phyloP scores from a whole-genome alignment of 2,888 invertebrate genomes.

The Sphaerophoria taeniata region DNA sequence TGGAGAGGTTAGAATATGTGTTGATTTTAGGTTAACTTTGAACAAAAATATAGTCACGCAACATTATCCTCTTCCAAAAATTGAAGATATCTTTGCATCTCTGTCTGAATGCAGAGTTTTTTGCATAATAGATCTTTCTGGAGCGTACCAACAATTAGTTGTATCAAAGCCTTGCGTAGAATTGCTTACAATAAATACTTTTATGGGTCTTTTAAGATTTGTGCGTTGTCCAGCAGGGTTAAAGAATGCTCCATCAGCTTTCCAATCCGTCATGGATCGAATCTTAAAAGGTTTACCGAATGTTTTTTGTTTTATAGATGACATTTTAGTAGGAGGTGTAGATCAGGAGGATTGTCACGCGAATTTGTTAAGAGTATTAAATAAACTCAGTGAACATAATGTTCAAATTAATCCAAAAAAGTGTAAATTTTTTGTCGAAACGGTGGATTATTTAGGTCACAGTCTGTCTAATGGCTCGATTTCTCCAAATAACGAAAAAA shows the following conservation, averaged over 20 bases:
- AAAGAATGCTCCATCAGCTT: neutral
- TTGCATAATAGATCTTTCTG: neutral
- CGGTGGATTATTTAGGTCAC: conserved; percentile 49
- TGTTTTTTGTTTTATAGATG: conserved; percentile 14
- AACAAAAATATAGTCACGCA: conserved; percentile 11
- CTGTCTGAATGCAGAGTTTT: conserved; percentile 4
- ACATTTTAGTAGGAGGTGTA: conserved; percentile 24
- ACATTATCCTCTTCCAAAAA: conserved; percentile 11
- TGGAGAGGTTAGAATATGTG: conserved; percentile 17
- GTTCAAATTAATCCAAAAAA: conserved; percentile 23
- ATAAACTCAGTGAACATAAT: conserved; percentile 18
- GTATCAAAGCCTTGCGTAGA: neutral
- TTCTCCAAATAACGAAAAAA: conserved; percentile 4
- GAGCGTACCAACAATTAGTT: neutral
- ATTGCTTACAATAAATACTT: conserved; percentile 12
- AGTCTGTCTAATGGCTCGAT: conserved; percentile 21
- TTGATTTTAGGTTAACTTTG: conserved; percentile 8
- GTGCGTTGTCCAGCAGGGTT: neutral
- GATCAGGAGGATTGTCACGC: conserved; percentile 15
- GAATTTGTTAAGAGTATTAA: conserved; percentile 35
- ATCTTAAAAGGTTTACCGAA: conserved; percentile 5
- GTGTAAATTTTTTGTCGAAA: conserved; percentile 24
- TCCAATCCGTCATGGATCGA: conserved; percentile 11
- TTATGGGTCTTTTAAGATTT: conserved; percentile 3
- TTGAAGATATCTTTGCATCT: conserved; percentile 18